phyloP scores from a whole-genome alignment of 1,140 invertebrate species.

The Triops longicaudatus region DNA sequence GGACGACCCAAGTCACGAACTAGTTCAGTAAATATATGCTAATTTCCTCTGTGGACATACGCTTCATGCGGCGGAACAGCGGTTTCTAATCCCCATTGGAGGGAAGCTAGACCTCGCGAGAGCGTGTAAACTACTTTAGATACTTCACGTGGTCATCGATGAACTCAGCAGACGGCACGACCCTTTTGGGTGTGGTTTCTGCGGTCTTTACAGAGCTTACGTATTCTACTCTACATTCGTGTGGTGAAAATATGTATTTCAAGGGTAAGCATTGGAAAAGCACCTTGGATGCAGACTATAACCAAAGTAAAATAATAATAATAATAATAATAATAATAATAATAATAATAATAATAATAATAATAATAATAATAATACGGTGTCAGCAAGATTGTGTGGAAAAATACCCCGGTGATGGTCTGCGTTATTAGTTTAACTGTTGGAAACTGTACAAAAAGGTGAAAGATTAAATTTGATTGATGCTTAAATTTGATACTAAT shows the following conservation, averaged over 20 bases:
- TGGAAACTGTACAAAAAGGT: too few relatives aligned
- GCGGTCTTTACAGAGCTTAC: not conserved
- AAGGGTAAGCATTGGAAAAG: not conserved
- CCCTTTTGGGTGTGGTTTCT: not conserved
- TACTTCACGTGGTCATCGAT: not conserved
- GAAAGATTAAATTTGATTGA: too few relatives aligned
- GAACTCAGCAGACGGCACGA: not conserved
- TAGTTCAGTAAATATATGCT: not conserved
- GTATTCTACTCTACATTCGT: not conserved
- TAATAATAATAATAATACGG: too few relatives aligned
- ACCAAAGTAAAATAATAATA: too few relatives aligned
- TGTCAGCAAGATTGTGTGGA: too few relatives aligned
- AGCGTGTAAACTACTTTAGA: not conserved
- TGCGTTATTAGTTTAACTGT: too few relatives aligned
- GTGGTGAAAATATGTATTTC: not conserved
- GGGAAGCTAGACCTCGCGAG: not conserved
- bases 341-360: too few relatives aligned
- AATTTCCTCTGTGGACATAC: not conserved
- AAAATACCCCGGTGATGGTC: too few relatives aligned
- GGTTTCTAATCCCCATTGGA: not conserved
- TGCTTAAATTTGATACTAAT: too few relatives aligned
- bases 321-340: too few relatives aligned
- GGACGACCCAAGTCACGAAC: not conserved
- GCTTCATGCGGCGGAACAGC: not conserved
- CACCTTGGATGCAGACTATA: too few relatives aligned